phyloP scores from a whole-genome alignment of 1,140 invertebrate species.

The Hycleus cichorii region DNA sequence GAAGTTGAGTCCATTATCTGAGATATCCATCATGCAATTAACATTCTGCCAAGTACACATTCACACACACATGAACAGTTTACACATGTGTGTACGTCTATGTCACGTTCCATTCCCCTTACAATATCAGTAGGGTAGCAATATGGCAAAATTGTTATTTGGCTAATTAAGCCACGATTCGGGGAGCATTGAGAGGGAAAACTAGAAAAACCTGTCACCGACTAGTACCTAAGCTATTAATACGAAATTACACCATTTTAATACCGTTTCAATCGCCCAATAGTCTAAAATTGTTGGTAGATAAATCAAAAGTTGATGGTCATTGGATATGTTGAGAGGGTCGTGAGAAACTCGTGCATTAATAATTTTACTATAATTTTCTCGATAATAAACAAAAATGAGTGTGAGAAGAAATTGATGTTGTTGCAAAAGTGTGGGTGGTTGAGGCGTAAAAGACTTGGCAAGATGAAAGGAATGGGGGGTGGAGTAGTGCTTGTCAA shows the following conservation, averaged over 20 bases:
- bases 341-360: slow-evolving; percentile 9
- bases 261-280: too few relatives aligned
- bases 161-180: slow-evolving; percentile 3
- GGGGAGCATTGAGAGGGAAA: too few relatives aligned
- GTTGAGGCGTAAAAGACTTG: slow-evolving; percentile 7
- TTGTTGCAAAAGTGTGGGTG: too few relatives aligned
- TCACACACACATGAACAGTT: slow-evolving; percentile 1
- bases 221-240: too few relatives aligned
- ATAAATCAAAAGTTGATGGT: too few relatives aligned
- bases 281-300: too few relatives aligned
- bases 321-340: neutral
- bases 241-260: too few relatives aligned
- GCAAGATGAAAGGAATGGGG: slow-evolving; percentile 20
- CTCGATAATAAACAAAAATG: slow-evolving; percentile 21
- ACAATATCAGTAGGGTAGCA: slow-evolving; percentile 4
- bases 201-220: too few relatives aligned
- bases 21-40: slow-evolving; percentile 16
- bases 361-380: slow-evolving; percentile 18
- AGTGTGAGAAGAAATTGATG: slow-evolving; percentile 15
- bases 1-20: slow-evolving; percentile 11
- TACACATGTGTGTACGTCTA: neutral
- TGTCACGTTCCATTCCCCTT: slow-evolving; percentile 3
- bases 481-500: slow-evolving; percentile 22
- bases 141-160: slow-evolving; percentile 2
- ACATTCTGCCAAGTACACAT: slow-evolving; percentile 12